A percentile compares a stretch with the other conserved stretches of the same genome.
phyloP scores from a whole-genome alignment of 92 coral and sea anemone species.

The Scolanthus callimorphus region DNA sequence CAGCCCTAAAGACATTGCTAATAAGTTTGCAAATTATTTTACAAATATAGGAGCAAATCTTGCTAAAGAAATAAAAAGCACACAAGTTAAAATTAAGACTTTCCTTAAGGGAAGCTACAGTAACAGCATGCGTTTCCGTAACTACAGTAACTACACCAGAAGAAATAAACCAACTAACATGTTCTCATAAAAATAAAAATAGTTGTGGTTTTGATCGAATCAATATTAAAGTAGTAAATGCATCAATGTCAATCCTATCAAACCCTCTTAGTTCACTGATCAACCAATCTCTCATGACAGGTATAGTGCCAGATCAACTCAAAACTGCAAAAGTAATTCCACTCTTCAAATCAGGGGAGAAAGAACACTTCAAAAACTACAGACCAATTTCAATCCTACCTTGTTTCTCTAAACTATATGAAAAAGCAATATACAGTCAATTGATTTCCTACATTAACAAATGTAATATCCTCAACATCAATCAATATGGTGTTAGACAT shows the following conservation, averaged over 20 bases:
- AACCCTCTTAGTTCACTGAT: constrained; percentile 5
- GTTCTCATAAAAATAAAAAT: constrained; percentile 17
- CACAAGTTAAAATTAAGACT: neutral
- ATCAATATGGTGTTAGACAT: constrained; percentile 19
- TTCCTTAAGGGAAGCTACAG: constrained; percentile 10
- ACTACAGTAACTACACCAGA: constrained; percentile 22
- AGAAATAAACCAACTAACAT: constrained; percentile 16
- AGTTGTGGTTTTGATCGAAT: constrained; percentile 17
- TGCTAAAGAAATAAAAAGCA: constrained; percentile 6
- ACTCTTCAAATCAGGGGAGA: constrained; percentile 20
- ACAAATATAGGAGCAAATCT: constrained; percentile 15
- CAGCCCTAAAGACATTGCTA: constrained; percentile 11
- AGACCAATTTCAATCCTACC: constrained; percentile 27
- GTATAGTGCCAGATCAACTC: constrained; percentile 30
- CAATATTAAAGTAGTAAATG: constrained; percentile 12
- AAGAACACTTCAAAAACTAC: constrained; percentile 10
- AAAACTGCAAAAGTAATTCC: constrained; percentile 25
- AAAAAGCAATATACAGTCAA: constrained; percentile 16
- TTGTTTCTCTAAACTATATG: constrained; percentile 29
- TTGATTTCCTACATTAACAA: constrained; percentile 7
- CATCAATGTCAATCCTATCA: constrained; percentile 2
- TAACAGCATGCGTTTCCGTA: constrained; percentile 9
- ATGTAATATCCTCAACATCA: constrained; percentile 1
- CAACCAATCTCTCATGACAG: constrained; percentile 19
- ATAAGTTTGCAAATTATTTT: constrained; percentile 15